Percentiles rank a stretch among this genome's conserved stretches.
Conservation (phyloP, 2,113 vertebrate species). For the Cnemophilus loriae region DNA sequence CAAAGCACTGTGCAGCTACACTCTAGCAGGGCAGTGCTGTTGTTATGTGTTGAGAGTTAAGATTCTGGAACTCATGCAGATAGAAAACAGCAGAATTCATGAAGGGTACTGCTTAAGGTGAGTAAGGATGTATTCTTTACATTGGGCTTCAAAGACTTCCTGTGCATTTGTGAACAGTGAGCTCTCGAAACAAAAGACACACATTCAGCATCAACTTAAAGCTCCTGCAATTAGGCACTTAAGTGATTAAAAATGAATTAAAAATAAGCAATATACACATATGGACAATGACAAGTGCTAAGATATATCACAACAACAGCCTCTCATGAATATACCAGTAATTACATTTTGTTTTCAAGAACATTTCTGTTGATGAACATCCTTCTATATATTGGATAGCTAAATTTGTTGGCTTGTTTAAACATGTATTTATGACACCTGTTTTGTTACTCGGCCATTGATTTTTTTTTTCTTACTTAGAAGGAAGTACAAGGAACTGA, state of each 20-base stretch:
- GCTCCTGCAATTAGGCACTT: not conserved
- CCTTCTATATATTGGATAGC: not conserved
- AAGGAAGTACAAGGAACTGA: not conserved
- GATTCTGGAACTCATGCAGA: not conserved
- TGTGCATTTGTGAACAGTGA: not conserved
- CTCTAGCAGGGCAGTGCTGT: not conserved
- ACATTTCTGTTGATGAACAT: not conserved
- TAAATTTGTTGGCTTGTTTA: not conserved
- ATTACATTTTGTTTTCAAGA: not conserved
- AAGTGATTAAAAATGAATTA: not conserved
- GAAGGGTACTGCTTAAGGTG: not conserved
- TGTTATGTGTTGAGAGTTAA: not conserved
- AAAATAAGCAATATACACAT: not conserved
- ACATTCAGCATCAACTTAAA: not conserved
- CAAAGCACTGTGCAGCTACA: not conserved
- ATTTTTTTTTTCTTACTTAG: not conserved
- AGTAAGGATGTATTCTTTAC: not conserved
- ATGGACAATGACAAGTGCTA: not conserved
- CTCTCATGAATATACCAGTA: not conserved
- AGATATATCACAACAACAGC: not conserved
- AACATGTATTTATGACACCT: not conserved
- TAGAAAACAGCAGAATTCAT: not conserved
- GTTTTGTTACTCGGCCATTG: not conserved
- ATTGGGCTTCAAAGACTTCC: not conserved
- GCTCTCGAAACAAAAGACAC: not conserved